Percentiles rank a stretch among this genome's conserved stretches.
These are phyloP conservation scores for Callyntrura sp. DNA, from an alignment of 2,888 invertebrate genomes.

Conservation along the genomic window DNA sequence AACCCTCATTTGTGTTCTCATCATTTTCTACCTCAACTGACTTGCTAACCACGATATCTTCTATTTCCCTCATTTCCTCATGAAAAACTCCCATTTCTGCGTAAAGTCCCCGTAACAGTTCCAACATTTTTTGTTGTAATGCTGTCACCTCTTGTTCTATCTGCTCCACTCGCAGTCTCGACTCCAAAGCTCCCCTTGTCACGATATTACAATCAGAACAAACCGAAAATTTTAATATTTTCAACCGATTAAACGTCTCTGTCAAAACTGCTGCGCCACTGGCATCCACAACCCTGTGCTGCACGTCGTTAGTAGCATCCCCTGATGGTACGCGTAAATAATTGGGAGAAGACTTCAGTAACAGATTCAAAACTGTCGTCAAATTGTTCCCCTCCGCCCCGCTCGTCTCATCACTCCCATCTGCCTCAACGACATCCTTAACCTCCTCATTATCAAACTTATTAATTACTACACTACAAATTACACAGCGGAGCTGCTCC, in stretches of 20 bases:
- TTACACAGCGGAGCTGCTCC: background rate
- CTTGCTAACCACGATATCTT: background rate
- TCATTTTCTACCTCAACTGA: background rate
- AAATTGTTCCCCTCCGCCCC: background rate
- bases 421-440: background rate
- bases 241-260: no score
- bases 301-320: no score
- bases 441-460: no score
- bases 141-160: background rate
- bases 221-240: no score
- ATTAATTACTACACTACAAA: no score
- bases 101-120: background rate
- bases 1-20: no score
- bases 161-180: background rate
- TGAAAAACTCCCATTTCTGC: constrained; percentile 8
- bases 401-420: background rate
- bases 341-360: background rate
- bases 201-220: background rate
- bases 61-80: constrained; percentile 13
- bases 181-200: background rate
- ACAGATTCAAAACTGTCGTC: background rate
- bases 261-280: no score
- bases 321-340: no score
- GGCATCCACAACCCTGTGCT: no score
- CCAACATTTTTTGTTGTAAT: background rate